A percentile compares a stretch with the other conserved stretches of the same genome.
Conservation (phyloP, 2,113 vertebrate genomes). For the Salvelinus sp. region DNA sequence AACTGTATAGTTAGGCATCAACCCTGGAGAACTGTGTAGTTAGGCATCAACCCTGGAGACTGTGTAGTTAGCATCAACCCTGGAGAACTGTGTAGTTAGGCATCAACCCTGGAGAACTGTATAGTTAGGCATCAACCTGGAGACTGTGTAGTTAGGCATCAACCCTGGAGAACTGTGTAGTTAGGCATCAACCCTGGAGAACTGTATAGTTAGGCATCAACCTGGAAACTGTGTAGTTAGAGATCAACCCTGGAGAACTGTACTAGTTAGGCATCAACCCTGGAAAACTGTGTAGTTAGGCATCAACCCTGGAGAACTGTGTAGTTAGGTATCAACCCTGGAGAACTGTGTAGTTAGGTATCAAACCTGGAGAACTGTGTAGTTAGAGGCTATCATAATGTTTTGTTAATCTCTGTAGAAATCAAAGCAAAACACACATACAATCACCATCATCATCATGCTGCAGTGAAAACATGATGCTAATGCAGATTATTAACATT, state of each 20-base stretch:
- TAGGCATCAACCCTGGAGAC: not conserved
- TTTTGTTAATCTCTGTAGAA: not conserved
- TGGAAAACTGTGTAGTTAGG: too few relatives aligned
- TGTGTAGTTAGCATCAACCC: not conserved
- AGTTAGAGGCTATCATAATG: not conserved
- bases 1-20: not conserved
- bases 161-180: not conserved
- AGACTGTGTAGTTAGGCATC: not conserved
- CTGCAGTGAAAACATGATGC: not conserved
- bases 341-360: not conserved
- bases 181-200: not conserved
- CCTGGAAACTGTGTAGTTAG: too few relatives aligned
- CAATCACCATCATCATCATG: not conserved
- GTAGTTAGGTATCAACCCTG: too few relatives aligned
- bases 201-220: not conserved
- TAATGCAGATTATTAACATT: not conserved
- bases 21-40: too few relatives aligned
- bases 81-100: not conserved
- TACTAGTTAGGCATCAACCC: not conserved
- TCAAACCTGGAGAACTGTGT: not conserved
- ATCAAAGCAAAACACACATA: not conserved
- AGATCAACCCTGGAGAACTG: too few relatives aligned
- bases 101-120: not conserved
- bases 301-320: not conserved
- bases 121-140: not conserved